Evolutionary conservation across 2,888 invertebrate species (phyloP).

Genomic region (Strigamia transsilvanica): DNA sequence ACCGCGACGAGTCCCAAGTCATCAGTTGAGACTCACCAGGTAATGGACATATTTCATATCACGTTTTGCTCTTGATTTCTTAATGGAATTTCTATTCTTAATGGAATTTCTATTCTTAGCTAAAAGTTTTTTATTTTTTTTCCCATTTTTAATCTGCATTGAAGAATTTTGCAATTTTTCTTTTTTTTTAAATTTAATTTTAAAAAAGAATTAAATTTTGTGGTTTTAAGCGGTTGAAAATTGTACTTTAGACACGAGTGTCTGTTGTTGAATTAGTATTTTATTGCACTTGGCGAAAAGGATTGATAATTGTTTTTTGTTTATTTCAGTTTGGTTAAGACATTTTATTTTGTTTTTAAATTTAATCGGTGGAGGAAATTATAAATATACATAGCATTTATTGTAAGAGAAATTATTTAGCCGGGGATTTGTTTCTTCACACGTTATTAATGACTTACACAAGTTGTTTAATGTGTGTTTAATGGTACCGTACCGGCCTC

Average conservation of each 20-base stretch:
- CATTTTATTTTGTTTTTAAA: too few species aligned
- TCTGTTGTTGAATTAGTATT: not conserved
- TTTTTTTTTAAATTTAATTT: conserved; percentile 7
- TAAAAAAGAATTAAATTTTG: not conserved
- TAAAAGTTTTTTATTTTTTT: not conserved
- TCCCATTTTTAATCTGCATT: not conserved
- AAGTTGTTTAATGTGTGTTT: not conserved
- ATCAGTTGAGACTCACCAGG: conserved; percentile 17
- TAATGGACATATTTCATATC: not conserved
- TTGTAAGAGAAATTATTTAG: too few species aligned
- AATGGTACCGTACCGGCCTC: not conserved
- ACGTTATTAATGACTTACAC: not conserved
- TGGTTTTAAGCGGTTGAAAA: not conserved
- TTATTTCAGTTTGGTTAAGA: not conserved
- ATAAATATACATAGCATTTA: too few species aligned
- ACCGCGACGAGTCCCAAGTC: conserved; percentile 25
- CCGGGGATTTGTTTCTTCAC: too few species aligned
- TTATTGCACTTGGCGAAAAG: not conserved
- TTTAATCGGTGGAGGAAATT: too few species aligned
- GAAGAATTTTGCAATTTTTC: not conserved
- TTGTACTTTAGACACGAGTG: not conserved
- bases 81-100: not conserved
- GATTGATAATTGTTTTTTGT: too few species aligned
- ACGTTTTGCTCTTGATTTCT: too few species aligned
- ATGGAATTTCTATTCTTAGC: not conserved